Conservation (phyloP, 2,113 vertebrate species). For the Telmatochromis sp. region DNA sequence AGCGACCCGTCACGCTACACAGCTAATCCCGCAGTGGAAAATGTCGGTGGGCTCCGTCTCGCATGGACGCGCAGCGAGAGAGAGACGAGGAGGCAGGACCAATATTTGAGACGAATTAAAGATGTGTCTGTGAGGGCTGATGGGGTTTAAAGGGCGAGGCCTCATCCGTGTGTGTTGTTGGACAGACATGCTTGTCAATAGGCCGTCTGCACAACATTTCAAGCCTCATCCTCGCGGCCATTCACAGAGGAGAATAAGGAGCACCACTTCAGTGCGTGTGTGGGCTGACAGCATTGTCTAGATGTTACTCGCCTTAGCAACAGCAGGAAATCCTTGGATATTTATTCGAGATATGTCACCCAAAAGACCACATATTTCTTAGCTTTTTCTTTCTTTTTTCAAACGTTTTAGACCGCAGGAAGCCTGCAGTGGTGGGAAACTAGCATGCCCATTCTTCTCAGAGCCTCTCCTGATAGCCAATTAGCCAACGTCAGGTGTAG, state of each 20-base stretch:
- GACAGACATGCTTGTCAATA: slow-evolving; percentile 44
- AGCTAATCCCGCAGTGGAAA: slow-evolving; percentile 67
- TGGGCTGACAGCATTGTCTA: slow-evolving; percentile 15
- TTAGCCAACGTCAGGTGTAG: slow-evolving; percentile 36
- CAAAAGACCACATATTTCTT: not conserved
- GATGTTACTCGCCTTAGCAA: slow-evolving; percentile 3
- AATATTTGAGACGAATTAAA: slow-evolving; percentile 49
- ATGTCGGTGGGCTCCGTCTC: slow-evolving; percentile 56
- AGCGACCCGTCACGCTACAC: slow-evolving; percentile 37
- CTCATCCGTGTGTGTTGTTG: slow-evolving; percentile 9
- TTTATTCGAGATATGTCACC: not conserved
- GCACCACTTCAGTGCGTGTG: slow-evolving; percentile 33
- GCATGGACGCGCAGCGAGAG: slow-evolving; percentile 46
- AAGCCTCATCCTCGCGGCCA: slow-evolving; percentile 16
- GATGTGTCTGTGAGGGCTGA: slow-evolving; percentile 15
- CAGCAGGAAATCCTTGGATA: not conserved
- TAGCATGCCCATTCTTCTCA: slow-evolving; percentile 15
- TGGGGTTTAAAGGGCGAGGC: not conserved
- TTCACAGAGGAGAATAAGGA: slow-evolving; percentile 35
- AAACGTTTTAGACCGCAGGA: not conserved
- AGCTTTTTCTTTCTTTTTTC: not conserved
- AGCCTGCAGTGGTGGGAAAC: slow-evolving; percentile 26
- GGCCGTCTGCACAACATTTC: slow-evolving; percentile 34
- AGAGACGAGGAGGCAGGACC: slow-evolving; percentile 50
- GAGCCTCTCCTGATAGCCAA: slow-evolving; percentile 50